Percentiles rank a stretch among this genome's conserved stretches.
phyloP scores from a whole-genome alignment of 2,888 invertebrate genomes.

The Gastrophysa polygoni region DNA sequence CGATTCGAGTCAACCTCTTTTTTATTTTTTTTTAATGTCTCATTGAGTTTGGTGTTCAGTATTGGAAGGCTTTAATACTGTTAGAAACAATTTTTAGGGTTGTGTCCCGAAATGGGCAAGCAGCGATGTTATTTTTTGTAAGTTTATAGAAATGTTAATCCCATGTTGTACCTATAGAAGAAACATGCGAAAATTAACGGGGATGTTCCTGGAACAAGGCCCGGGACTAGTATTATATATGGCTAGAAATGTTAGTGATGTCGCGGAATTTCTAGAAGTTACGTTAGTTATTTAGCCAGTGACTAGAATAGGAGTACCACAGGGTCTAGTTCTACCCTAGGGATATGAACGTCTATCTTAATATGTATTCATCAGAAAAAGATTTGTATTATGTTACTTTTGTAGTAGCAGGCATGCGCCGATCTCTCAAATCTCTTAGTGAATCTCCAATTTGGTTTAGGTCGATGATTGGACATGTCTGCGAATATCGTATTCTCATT shows the following conservation, averaged over 20 bases:
- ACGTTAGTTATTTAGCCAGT: constrained; percentile 49
- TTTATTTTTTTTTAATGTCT: constrained; percentile 30
- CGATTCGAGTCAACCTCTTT: constrained; percentile 32
- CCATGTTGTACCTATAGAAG: constrained; percentile 44
- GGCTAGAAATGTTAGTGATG: constrained; percentile 55
- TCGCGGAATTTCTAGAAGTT: constrained; percentile 53
- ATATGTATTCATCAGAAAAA: constrained; percentile 27
- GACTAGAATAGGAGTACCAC: constrained; percentile 58
- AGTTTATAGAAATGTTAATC: constrained; percentile 54
- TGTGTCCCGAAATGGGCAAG: constrained; percentile 44
- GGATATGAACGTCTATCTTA: constrained; percentile 48
- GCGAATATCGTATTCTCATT: not conserved
- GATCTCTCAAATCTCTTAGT: constrained; percentile 22
- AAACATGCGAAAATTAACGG: constrained; percentile 31
- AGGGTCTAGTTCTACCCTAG: constrained; percentile 60
- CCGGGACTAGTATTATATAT: constrained; percentile 41
- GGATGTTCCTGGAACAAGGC: constrained; percentile 22
- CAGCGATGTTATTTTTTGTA: constrained; percentile 57
- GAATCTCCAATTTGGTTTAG: constrained; percentile 36
- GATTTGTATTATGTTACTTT: constrained; percentile 35
- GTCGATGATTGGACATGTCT: constrained; percentile 4
- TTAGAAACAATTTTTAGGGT: constrained; percentile 42
- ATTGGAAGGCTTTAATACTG: constrained; percentile 56
- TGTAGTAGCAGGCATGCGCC: constrained; percentile 41
- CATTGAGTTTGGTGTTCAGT: constrained; percentile 50